Evolutionary conservation across 1,140 invertebrate genomes (phyloP).

Genomic region (Apis dorsata): DNA sequence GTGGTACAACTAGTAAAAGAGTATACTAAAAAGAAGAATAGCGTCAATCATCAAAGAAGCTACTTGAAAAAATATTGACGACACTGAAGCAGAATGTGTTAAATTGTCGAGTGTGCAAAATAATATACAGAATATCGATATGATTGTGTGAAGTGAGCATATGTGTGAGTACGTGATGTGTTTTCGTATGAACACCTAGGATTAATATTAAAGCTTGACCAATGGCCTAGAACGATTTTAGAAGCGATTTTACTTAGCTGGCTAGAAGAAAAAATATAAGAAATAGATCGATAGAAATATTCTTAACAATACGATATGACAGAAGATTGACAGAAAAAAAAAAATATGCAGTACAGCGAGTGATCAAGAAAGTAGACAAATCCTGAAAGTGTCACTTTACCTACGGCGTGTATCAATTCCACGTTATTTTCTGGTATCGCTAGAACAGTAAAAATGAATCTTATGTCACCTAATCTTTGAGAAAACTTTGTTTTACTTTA

Average conservation of each 20-base stretch:
- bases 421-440: slow-evolving; percentile 76
- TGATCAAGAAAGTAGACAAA: slow-evolving; percentile 56
- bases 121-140: background rate
- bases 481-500: background rate
- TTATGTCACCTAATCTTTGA: slow-evolving; percentile 44
- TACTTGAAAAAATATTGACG: slow-evolving; percentile 28
- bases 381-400: slow-evolving; percentile 72
- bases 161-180: background rate
- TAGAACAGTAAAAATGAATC: slow-evolving; percentile 78
- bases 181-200: slow-evolving; percentile 29
- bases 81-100: slow-evolving; percentile 32
- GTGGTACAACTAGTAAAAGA: background rate
- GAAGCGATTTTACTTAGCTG: slow-evolving; percentile 66
- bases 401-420: slow-evolving; percentile 80
- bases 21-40: background rate
- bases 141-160: slow-evolving; percentile 1
- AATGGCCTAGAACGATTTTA: slow-evolving; percentile 53
- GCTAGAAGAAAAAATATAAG: slow-evolving; percentile 42
- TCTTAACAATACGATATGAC: slow-evolving; percentile 26
- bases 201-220: slow-evolving; percentile 52
- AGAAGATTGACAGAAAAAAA: slow-evolving; percentile 43
- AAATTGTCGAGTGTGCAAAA: slow-evolving; percentile 2
- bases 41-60: background rate
- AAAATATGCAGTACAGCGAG: slow-evolving; percentile 47
- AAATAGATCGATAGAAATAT: slow-evolving; percentile 18